These are phyloP conservation scores for Chaenocephalus aceratus DNA, from an alignment of 2,113 vertebrate species.

Conservation along the genomic window DNA sequence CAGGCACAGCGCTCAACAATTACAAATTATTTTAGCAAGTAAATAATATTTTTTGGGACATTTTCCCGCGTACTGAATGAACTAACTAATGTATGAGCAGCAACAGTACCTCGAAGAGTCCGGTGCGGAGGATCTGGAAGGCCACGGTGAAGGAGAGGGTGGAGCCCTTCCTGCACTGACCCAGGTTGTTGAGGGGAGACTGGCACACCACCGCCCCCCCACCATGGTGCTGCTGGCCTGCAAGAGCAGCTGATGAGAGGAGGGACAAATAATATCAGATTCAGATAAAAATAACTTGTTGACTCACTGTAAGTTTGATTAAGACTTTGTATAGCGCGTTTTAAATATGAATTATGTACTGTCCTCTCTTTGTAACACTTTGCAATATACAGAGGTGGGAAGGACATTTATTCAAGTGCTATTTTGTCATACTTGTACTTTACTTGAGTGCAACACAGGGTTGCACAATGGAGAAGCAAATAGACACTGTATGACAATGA, in stretches of 20 bases:
- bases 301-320: no score
- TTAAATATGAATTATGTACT: no score
- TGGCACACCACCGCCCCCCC: conserved; percentile 73
- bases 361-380: no score
- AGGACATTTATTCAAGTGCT: no score
- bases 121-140: conserved; percentile 88
- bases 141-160: conserved; percentile 88
- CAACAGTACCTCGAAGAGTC: conserved; percentile 88
- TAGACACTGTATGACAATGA: no score
- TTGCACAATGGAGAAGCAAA: no score
- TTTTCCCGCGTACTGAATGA: neutral
- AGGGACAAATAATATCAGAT: neutral
- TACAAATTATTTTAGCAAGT: neutral
- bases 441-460: no score
- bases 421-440: no score
- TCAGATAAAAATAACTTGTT: no score
- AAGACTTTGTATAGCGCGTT: no score
- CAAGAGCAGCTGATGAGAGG: conserved; percentile 5
- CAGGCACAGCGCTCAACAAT: no score
- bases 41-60: neutral
- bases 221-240: conserved; percentile 1
- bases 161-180: conserved; percentile 89
- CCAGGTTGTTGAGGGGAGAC: conserved; percentile 82
- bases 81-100: neutral
- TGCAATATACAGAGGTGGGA: no score